phyloP scores from a whole-genome alignment of 2,113 vertebrate genomes.

The Lepidiolamprologus cunningtoni region DNA sequence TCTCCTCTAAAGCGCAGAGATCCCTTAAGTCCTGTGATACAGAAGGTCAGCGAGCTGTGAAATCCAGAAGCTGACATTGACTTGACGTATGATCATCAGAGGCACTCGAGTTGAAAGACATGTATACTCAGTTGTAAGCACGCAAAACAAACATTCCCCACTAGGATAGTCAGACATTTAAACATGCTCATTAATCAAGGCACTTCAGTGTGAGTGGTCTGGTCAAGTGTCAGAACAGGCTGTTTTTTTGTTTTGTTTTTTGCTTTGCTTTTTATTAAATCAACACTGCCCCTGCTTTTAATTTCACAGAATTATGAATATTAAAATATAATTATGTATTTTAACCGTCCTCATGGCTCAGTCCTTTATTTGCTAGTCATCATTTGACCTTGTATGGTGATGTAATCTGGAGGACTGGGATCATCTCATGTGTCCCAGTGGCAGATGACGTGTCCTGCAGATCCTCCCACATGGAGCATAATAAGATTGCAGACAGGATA shows the following conservation, averaged over 20 bases:
- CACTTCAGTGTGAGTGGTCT: background rate
- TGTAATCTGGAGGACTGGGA: conserved; percentile 15
- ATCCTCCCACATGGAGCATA: conserved; percentile 18
- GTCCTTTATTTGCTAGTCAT: background rate
- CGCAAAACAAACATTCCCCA: background rate
- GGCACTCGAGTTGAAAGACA: background rate
- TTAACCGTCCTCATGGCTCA: background rate
- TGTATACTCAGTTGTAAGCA: background rate
- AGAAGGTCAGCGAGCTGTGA: conserved; percentile 31
- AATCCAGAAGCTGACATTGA: conserved; percentile 12
- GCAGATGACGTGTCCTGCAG: background rate
- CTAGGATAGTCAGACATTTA: background rate
- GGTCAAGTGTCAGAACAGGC: background rate
- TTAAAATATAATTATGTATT: background rate
- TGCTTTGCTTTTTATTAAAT: background rate
- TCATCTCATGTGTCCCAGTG: conserved; percentile 11
- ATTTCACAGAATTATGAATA: background rate
- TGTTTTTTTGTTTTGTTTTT: background rate
- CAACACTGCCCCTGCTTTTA: background rate
- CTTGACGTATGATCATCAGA: conserved; percentile 1
- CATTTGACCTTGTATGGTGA: background rate
- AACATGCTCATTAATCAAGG: background rate
- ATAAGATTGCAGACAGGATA: conserved; percentile 50
- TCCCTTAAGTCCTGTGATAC: conserved; percentile 13
- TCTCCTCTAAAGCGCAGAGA: background rate